phyloP scores from a whole-genome alignment of 2,888 invertebrate genomes.

The Clostera curtula region DNA sequence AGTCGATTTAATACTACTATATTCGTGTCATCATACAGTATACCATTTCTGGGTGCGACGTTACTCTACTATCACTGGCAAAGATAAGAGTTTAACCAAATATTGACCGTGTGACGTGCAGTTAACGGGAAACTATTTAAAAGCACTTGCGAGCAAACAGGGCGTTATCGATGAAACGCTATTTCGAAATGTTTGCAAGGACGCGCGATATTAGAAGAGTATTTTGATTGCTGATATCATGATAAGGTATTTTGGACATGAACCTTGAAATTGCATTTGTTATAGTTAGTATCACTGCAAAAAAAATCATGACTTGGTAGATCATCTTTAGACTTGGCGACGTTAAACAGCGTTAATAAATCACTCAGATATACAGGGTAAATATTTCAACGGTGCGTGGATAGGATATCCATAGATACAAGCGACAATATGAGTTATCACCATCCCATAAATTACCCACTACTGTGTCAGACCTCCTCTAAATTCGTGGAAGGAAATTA shows the following conservation, averaged over 20 bases:
- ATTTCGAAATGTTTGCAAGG: slow-evolving; percentile 44
- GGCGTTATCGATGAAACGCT: slow-evolving; percentile 22
- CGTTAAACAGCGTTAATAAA: no score
- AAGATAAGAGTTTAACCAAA: slow-evolving; percentile 48
- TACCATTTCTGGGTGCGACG: slow-evolving; percentile 3
- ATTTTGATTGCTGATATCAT: slow-evolving; percentile 7
- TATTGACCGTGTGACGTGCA: slow-evolving; percentile 48
- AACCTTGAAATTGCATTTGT: neutral
- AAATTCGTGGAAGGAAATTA: no score
- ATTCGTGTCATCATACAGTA: neutral
- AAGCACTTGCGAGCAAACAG: slow-evolving; percentile 23
- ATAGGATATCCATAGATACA: no score
- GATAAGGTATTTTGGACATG: neutral
- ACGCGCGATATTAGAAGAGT: slow-evolving; percentile 11
- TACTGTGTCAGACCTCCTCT: no score
- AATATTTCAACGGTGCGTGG: no score
- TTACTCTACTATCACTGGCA: slow-evolving; percentile 36
- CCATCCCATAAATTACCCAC: no score
- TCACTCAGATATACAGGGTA: no score
- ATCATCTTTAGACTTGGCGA: no score
- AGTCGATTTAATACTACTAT: slow-evolving; percentile 1
- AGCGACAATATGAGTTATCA: no score
- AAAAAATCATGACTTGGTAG: neutral
- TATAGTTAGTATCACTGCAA: neutral
- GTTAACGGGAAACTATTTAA: slow-evolving; percentile 22